Evolutionary conservation across 1,140 invertebrate genomes (phyloP).

Genomic region (Sinonovacula constricta): DNA sequence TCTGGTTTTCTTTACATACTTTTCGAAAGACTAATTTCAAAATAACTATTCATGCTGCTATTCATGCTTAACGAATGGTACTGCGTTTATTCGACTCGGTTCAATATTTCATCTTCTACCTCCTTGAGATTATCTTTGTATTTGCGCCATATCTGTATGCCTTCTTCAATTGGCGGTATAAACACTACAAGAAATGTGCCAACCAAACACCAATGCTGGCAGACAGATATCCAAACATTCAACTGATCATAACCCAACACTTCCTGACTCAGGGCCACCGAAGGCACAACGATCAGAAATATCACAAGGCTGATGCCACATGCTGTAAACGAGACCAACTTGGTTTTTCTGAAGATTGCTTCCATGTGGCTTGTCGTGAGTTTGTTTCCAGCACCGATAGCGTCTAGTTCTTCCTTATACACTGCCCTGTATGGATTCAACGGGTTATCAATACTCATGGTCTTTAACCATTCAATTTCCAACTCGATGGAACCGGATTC

Average conservation of each 20-base stretch:
- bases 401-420: slow-evolving; percentile 68
- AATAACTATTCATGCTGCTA: too few relatives aligned
- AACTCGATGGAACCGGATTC: too few relatives aligned
- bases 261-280: slow-evolving; percentile 33
- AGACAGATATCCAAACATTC: slow-evolving; percentile 10
- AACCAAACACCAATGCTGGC: slow-evolving; percentile 13
- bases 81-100: too few relatives aligned
- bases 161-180: slow-evolving; percentile 39
- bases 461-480: too few relatives aligned
- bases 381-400: slow-evolving; percentile 44
- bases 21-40: too few relatives aligned
- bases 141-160: slow-evolving; percentile 29
- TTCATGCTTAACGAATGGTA: too few relatives aligned
- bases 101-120: too few relatives aligned
- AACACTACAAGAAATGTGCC: slow-evolving; percentile 24
- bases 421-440: slow-evolving; percentile 74
- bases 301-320: slow-evolving; percentile 37
- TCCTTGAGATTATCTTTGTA: slow-evolving; percentile 29
- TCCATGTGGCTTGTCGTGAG: slow-evolving; percentile 45
- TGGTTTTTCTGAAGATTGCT: slow-evolving; percentile 46
- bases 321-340: slow-evolving; percentile 36
- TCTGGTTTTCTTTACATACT: too few relatives aligned
- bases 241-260: slow-evolving; percentile 12
- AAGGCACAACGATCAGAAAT: slow-evolving; percentile 49
- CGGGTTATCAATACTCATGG: slow-evolving; percentile 77